Percentiles rank a stretch among this genome's conserved stretches.
Evolutionary conservation across 2,888 invertebrate species (phyloP).

Genomic region (Cryptocephalus moraei): DNA sequence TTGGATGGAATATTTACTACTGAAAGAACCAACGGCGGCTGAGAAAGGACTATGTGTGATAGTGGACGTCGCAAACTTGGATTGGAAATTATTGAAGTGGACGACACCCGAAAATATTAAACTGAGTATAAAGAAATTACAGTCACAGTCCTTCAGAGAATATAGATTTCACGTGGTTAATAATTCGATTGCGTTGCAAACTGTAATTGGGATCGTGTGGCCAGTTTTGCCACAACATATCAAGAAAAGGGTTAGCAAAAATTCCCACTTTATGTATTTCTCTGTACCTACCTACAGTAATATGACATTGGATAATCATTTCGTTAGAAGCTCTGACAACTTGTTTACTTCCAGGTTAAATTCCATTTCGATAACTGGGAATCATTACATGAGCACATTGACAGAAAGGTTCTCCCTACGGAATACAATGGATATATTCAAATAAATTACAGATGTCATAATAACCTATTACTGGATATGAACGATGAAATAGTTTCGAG

Average conservation of each 20-base stretch:
- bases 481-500: conserved; percentile 20
- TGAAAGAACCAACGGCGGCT: conserved; percentile 27
- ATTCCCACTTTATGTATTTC: too few relatives aligned
- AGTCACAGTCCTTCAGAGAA: conserved; percentile 23
- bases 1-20: conserved; percentile 32
- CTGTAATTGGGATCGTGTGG: conserved; percentile 24
- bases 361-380: conserved; percentile 44
- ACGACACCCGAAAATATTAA: conserved; percentile 25
- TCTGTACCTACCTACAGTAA: too few relatives aligned
- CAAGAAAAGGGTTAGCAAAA: conserved; percentile 17
- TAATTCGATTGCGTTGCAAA: conserved; percentile 21
- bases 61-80: conserved; percentile 27
- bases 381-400: conserved; percentile 42
- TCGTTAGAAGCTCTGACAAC: neutral
- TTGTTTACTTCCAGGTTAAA: conserved; percentile 32
- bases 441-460: conserved; percentile 18
- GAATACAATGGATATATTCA: conserved; percentile 48
- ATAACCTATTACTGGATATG: conserved; percentile 19
- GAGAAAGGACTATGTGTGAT: conserved; percentile 30
- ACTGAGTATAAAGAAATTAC: conserved; percentile 17
- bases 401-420: conserved; percentile 40
- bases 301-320: too few relatives aligned
- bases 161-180: conserved; percentile 28
- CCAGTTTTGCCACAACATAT: conserved; percentile 26
- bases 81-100: conserved; percentile 27